These are phyloP conservation scores for Tachina lurida DNA, from an alignment of 2,888 invertebrate species.

Conservation along the genomic window DNA sequence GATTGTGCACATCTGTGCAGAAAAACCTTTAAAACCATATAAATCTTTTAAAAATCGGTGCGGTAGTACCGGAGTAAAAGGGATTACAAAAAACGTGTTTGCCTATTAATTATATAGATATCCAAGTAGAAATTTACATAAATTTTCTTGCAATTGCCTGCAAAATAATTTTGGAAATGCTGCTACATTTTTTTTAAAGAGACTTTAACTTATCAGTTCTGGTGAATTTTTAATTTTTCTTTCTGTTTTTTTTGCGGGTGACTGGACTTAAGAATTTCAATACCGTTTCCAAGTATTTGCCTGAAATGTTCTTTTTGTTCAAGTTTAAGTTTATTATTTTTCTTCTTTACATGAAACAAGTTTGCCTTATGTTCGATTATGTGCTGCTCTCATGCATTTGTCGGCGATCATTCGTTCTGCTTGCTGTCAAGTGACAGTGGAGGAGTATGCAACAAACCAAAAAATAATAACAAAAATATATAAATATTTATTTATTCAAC, in stretches of 20 bases:
- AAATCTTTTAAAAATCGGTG: too few species aligned
- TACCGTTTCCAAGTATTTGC: constrained; percentile 69
- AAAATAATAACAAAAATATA: constrained; percentile 26
- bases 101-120: too few species aligned
- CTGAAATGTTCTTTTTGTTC: constrained; percentile 31
- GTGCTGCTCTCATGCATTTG: constrained; percentile 57
- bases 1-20: too few species aligned
- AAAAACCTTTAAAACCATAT: too few species aligned
- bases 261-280: constrained; percentile 70
- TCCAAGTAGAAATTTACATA: background rate
- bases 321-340: constrained; percentile 19
- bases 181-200: background rate
- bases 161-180: background rate
- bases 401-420: constrained; percentile 42
- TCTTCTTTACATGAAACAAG: constrained; percentile 36
- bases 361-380: constrained; percentile 44
- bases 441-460: constrained; percentile 65
- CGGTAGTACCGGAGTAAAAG: too few species aligned
- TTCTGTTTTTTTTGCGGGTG: constrained; percentile 52
- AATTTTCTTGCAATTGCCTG: background rate
- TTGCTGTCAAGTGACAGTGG: constrained; percentile 71
- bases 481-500: constrained; percentile 43
- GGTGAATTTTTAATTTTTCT: constrained; percentile 10
- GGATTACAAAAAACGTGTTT: too few species aligned
- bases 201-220: constrained; percentile 42